phyloP scores from a whole-genome alignment of 2,888 invertebrate species.

The Melipona beecheii region DNA sequence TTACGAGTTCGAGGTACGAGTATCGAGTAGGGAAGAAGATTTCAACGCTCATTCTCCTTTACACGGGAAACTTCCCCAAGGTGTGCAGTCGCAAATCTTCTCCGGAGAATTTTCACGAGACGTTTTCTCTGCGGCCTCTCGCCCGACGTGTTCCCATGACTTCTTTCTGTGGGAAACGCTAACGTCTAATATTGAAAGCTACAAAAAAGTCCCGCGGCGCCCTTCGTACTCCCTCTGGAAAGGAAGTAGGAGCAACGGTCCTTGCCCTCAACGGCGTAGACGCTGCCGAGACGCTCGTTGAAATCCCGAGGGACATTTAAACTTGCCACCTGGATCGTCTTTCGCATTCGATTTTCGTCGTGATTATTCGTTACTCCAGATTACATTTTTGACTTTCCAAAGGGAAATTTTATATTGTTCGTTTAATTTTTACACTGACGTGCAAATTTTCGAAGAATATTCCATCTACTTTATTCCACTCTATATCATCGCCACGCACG shows the following conservation, averaged over 20 bases:
- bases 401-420: background rate
- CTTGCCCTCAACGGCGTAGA: conserved; percentile 78
- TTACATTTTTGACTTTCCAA: background rate
- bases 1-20: background rate
- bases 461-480: background rate
- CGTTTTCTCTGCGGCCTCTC: conserved; percentile 33
- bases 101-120: conserved; percentile 71
- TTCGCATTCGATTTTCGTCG: background rate
- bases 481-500: no score
- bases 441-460: background rate
- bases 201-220: conserved; percentile 76
- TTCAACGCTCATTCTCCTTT: conserved; percentile 53
- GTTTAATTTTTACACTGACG: background rate
- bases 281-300: background rate
- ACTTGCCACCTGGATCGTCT: background rate
- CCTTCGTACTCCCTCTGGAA: conserved; percentile 71
- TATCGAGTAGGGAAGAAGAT: conserved; percentile 19
- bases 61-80: conserved; percentile 64
- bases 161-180: conserved; percentile 82
- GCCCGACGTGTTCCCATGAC: conserved; percentile 73
- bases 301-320: conserved; percentile 9
- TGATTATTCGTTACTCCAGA: background rate
- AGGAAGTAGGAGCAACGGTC: conserved; percentile 81
- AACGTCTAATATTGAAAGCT: conserved; percentile 82
- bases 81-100: conserved; percentile 73